Evolutionary conservation across 2,113 vertebrate species (phyloP).

Genomic region (Genyomyrus donnyi): DNA sequence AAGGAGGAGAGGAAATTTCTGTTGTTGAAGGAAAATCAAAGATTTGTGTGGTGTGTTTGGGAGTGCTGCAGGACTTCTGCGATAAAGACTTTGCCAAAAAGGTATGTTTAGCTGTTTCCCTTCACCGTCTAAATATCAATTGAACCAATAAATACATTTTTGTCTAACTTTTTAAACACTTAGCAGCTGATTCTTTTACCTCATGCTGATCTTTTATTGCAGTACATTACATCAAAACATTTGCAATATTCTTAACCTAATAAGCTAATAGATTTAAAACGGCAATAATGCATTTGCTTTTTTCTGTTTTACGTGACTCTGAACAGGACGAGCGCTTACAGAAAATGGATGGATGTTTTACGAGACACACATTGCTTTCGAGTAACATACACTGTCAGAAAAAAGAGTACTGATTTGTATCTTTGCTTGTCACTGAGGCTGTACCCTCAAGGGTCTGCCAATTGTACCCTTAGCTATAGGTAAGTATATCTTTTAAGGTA

Average conservation of each 20-base stretch:
- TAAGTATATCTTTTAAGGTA: background rate
- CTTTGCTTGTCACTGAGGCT: background rate
- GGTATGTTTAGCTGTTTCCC: constrained; percentile 51
- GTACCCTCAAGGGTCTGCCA: background rate
- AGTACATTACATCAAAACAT: background rate
- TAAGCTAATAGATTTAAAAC: background rate
- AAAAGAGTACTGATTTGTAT: background rate
- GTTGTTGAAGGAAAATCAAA: background rate
- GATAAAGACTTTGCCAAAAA: constrained; percentile 64
- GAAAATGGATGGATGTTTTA: background rate
- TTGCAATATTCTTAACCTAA: background rate
- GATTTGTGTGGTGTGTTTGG: constrained; percentile 80
- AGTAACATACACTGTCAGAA: background rate
- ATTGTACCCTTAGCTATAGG: background rate
- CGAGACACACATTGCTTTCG: background rate
- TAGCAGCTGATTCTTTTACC: background rate
- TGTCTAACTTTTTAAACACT: background rate
- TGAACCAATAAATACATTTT: background rate
- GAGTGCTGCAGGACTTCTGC: constrained; percentile 80
- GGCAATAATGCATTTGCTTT: background rate
- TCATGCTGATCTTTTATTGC: background rate
- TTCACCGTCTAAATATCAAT: background rate
- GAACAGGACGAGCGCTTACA: background rate
- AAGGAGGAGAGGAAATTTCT: background rate
- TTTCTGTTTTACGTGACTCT: background rate